phyloP scores from a whole-genome alignment of 2,797 vertebrate species.

The Micrastur ruficollis region DNA sequence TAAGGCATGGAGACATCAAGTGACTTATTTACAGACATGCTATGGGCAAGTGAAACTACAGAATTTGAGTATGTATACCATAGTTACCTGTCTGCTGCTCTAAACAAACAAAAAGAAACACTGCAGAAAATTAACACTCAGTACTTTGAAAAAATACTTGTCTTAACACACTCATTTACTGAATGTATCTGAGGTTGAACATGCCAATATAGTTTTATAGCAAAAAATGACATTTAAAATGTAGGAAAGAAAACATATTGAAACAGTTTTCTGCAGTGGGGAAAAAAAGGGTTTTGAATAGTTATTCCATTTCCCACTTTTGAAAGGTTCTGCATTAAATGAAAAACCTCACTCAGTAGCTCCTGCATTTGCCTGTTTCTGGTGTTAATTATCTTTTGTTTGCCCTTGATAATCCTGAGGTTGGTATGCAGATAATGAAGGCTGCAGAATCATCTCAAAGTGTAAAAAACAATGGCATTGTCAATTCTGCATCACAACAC shows the following conservation, averaged over 20 bases:
- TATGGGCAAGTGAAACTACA: neutral
- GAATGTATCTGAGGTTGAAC: neutral
- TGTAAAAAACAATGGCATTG: constrained; percentile 94
- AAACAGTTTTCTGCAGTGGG: constrained; percentile 16
- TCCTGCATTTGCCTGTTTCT: constrained; percentile 81
- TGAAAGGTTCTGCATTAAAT: constrained; percentile 78
- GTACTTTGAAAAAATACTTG: neutral
- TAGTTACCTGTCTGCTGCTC: neutral
- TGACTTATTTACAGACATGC: neutral
- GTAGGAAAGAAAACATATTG: neutral
- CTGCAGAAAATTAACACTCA: neutral
- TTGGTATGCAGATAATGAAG: constrained; percentile 90
- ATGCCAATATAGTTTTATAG: constrained; percentile 21
- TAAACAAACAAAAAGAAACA: neutral
- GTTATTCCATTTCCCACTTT: constrained; percentile 70
- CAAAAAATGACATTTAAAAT: constrained; percentile 4
- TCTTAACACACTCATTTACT: neutral
- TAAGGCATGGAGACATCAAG: neutral
- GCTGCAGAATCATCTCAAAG: constrained; percentile 89
- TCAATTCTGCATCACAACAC: constrained; percentile 96
- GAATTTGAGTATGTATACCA: neutral
- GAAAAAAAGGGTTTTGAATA: constrained; percentile 48
- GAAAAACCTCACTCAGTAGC: constrained; percentile 77
- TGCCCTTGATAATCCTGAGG: constrained; percentile 94
- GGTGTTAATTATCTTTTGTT: constrained; percentile 99